Base-by-base conservation (phyloP, 2,113 vertebrate species). In the Oreochromis spilurus region DNA sequence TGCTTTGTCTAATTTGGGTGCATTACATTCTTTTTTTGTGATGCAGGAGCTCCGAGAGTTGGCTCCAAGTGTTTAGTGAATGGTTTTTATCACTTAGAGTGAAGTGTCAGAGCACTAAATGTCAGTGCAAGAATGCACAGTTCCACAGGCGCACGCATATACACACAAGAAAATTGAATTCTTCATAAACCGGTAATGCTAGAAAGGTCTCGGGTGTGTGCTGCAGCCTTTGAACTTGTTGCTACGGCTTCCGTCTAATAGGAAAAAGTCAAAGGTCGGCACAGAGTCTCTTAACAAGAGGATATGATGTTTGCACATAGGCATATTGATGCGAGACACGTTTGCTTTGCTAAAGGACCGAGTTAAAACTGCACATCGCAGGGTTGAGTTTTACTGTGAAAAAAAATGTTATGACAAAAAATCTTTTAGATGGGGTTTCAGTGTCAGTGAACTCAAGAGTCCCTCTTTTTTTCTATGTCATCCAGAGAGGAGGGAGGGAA, bases 1-100 rank as follows among this genome's bases (percentile, higher is more conserved):
- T 97, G 90, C 93, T 96, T 92, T 91, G 92, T 92, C 88, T 95
- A 91, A 95, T 94, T 96, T 91, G 85, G 65, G 84, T 91, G 93
- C 88, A 90, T 95, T 94, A 84, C 91, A 83, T 91, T 94, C 81
- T 89, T 87, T 89, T 89, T 90, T 94, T 83, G 88, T 88, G 55
- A 89, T 89, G 80, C 79, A 72, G 92, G 83, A 87, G 82, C 48
- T 62, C 77, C 7, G 81, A 91, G 79, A 79, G 75, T 89, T 92
- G 86, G 90, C 86, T 91, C 40, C 5, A 31, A 62, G 17, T 24
- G 13, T 53, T 85, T 14, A 10, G 55, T 38, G 65, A 88, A 81
- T 87, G 84, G 79, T 88, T 91, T 85, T 83, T 81, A 86, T 91
- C 88, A 79, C n/a, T 40, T 8, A 53, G 67, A 83, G 53, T 62